Conservation (phyloP, 2,113 vertebrate species). For the Oenanthe melanoleuca region DNA sequence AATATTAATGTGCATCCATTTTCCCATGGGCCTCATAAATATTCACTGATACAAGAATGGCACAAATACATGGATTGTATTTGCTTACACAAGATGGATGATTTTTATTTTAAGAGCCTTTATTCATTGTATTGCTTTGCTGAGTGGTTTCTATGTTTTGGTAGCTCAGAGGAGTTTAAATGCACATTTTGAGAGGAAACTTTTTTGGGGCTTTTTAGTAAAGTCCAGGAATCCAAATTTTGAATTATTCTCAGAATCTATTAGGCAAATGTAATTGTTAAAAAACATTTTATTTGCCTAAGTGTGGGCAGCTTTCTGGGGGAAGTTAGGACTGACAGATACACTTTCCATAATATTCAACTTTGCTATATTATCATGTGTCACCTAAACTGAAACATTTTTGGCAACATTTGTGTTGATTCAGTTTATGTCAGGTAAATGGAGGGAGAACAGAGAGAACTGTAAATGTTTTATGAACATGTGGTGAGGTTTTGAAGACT, state of each 20-base stretch:
- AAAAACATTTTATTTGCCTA: background rate
- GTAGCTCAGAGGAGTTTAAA: background rate
- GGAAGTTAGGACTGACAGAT: background rate
- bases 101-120: background rate
- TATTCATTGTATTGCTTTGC: background rate
- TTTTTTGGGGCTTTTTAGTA: background rate
- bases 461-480: conserved; percentile 14
- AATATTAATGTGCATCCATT: background rate
- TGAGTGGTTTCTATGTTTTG: background rate
- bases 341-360: background rate
- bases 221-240: background rate
- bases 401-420: background rate
- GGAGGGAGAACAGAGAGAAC: background rate
- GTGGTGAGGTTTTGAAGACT: background rate
- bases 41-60: background rate
- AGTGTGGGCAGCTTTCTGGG: background rate
- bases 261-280: background rate
- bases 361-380: background rate
- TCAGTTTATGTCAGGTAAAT: background rate
- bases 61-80: background rate
- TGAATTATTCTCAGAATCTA: background rate
- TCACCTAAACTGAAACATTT: background rate
- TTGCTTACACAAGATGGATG: background rate
- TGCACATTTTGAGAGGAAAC: background rate
- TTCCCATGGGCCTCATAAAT: background rate